phyloP scores from a whole-genome alignment of 53 echinoderm and acorn worm genomes.

The Zoroaster sp. region DNA sequence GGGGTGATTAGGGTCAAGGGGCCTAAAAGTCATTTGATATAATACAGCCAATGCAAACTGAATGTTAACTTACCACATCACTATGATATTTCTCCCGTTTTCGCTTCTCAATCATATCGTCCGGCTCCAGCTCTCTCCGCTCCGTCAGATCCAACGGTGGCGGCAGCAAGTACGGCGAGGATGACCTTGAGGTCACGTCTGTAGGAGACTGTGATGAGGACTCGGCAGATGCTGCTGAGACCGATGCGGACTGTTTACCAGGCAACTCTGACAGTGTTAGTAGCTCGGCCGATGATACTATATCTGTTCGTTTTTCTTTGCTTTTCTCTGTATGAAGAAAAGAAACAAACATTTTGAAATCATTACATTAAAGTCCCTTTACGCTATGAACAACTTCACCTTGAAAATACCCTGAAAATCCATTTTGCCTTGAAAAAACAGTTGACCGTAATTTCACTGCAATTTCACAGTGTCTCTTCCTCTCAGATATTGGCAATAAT shows the following conservation, averaged over 20 bases:
- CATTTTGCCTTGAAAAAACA: no score
- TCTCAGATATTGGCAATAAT: no score
- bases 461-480: no score
- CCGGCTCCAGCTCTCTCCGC: slow-evolving; percentile 66
- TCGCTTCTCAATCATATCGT: slow-evolving; percentile 89
- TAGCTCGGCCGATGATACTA: not conserved
- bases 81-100: slow-evolving; percentile 72
- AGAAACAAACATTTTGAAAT: not conserved
- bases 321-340: not conserved
- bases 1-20: no score
- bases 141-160: slow-evolving; percentile 87
- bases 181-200: slow-evolving; percentile 28
- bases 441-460: no score
- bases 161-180: slow-evolving; percentile 38
- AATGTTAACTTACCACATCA: slow-evolving; percentile 39
- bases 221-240: not conserved
- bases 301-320: not conserved
- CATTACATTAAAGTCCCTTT: no score
- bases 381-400: no score
- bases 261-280: not conserved
- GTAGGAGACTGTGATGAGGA: slow-evolving; percentile 4
- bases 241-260: not conserved
- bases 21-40: no score
- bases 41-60: no score
- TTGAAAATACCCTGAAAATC: no score